Evolutionary conservation across 64 coral and sea anemone genomes (phyloP).

Genomic region (Montipora capricornis): DNA sequence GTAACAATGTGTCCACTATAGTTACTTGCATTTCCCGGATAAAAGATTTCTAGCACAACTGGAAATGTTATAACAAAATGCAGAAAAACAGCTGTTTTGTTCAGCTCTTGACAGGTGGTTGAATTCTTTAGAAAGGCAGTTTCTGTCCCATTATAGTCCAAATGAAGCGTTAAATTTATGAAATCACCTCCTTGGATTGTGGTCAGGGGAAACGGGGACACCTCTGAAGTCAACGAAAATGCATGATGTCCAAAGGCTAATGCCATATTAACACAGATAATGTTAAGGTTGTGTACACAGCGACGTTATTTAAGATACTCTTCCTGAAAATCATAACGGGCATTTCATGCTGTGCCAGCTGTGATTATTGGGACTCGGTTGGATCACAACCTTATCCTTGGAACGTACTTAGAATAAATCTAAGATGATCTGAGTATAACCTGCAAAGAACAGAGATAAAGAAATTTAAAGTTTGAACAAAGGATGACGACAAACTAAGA

Average conservation of each 20-base stretch:
- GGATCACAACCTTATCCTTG: too few species aligned
- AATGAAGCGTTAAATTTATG: slow-evolving; percentile 67
- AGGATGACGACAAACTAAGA: not conserved
- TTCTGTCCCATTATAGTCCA: slow-evolving; percentile 59
- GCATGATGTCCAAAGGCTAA: slow-evolving; percentile 13
- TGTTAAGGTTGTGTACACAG: not conserved
- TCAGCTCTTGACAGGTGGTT: slow-evolving; percentile 52
- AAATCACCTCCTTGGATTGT: slow-evolving; percentile 70
- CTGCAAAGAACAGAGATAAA: not conserved
- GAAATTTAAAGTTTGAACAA: not conserved
- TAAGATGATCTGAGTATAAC: not conserved
- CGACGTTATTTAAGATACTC: not conserved
- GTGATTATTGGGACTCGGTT: too few species aligned
- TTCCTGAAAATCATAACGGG: not conserved
- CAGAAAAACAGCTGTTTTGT: slow-evolving; percentile 13
- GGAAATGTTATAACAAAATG: slow-evolving; percentile 56
- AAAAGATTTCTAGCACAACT: slow-evolving; percentile 57
- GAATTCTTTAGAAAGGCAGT: slow-evolving; percentile 40
- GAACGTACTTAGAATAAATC: not conserved
- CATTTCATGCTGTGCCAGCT: not conserved
- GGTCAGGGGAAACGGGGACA: not conserved
- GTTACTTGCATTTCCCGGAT: slow-evolving; percentile 1
- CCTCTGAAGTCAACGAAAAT: slow-evolving; percentile 29
- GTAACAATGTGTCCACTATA: slow-evolving; percentile 22
- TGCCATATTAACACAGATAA: not conserved